phyloP scores from a whole-genome alignment of 1,140 invertebrate genomes.

The Scylla paramamosain region DNA sequence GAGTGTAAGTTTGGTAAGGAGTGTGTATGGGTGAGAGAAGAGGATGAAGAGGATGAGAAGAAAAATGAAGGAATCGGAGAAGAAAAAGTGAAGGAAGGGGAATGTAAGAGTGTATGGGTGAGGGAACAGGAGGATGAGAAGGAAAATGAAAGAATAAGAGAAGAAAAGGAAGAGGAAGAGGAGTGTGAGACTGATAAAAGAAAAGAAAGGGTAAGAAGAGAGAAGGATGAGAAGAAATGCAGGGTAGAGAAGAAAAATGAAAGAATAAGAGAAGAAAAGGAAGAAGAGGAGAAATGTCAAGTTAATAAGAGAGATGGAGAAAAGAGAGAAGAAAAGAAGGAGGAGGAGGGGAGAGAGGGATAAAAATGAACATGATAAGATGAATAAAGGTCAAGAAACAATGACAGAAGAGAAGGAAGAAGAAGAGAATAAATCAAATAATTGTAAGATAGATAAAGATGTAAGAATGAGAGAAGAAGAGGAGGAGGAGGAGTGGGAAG shows the following conservation, averaged over 20 bases:
- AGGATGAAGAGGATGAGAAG: not conserved
- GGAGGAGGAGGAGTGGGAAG: not conserved
- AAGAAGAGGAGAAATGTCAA: too few species aligned
- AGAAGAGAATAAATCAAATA: not conserved
- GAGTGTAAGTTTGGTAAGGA: not conserved
- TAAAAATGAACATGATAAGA: too few species aligned
- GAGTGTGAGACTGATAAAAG: too few species aligned
- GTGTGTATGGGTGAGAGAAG: not conserved
- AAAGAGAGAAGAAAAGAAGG: too few species aligned
- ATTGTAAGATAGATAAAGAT: not conserved
- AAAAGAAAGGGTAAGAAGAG: not conserved
- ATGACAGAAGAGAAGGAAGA: not conserved
- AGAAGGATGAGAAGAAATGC: too few species aligned
- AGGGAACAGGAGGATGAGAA: not conserved
- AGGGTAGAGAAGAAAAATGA: too few species aligned
- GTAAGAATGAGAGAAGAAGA: not conserved
- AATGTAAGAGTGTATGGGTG: not conserved
- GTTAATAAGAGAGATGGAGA: too few species aligned
- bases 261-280: too few species aligned
- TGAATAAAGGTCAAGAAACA: not conserved
- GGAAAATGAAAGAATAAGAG: not conserved
- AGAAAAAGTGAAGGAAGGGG: not conserved
- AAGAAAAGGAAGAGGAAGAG: too few species aligned
- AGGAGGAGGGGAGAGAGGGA: too few species aligned
- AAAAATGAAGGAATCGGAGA: not conserved